Evolutionary conservation across 2,797 vertebrate species (phyloP), one percentile per base, ranked within the genome.

Genomic region (Chelmon rostratus): DNA sequence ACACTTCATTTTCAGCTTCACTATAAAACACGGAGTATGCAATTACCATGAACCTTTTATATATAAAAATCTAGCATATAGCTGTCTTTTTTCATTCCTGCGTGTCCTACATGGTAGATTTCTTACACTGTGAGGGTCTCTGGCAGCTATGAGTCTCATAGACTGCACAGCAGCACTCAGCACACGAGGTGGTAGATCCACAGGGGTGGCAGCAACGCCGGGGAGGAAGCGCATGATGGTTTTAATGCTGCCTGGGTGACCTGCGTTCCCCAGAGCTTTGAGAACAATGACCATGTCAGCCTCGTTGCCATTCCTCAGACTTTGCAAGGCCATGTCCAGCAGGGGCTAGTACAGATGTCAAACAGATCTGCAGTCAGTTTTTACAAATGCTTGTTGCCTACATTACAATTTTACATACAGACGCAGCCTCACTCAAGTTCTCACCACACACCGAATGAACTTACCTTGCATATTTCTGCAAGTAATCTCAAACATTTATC

Each of bases 181-280:
- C 78, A 97, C 88, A 25, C 85, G 88, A 18, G 78, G 78, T 7
- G 96, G 80, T 77, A 96, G 87, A 28, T 91, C 92, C 35, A 93
- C 84, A 15, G 92, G 93, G 44, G 75, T 89, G 40, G 95, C 89
- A 16, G 95, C 92, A 65, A 95, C 92, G 1, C 92, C 75, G 2
- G 96, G 95, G 64, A 98, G 91, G 87, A 96, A 96, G 83, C 94
- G 97, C 79, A 94, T 89, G 85, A 98, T 92, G 72, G 93, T 95
- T 88, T 97, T 98, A 76, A 96, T 83, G 91, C 96, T 97, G 79
- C 86, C 88, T 25, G 94, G 94, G 69, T 97, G 96, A 73, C 96
- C 97, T 1, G 97, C 87, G 15, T 98, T 98, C 66, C 96, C 97
- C 53, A 98, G 90, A 79, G 96, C 96, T 86, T 96, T 98, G 84